Evolutionary conservation across 2,113 vertebrate species (phyloP).

Genomic region (Struthidea cinerea): DNA sequence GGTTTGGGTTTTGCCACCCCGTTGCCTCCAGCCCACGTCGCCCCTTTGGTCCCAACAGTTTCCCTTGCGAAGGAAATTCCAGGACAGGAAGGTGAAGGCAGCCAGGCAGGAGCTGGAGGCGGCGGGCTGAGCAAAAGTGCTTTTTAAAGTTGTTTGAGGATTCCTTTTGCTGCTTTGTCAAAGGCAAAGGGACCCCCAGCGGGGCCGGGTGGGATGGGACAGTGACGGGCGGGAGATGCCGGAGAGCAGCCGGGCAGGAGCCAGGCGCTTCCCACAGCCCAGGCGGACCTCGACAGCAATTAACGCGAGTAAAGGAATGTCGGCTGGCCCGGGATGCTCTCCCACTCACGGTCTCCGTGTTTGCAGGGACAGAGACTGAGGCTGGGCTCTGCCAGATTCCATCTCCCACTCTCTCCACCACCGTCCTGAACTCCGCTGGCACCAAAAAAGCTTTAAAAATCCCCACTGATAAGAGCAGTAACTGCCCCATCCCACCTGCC

Average conservation of each 20-base stretch:
- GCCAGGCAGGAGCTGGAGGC: background rate
- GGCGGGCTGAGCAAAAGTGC: background rate
- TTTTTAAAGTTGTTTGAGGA: background rate
- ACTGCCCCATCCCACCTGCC: background rate
- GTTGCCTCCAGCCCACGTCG: background rate
- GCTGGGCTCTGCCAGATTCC: background rate
- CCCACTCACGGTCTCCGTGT: fast-evolving
- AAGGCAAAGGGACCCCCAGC: fast-evolving
- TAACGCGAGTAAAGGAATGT: fast-evolving
- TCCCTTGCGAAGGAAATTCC: background rate
- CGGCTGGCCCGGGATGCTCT: background rate
- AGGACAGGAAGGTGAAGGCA: background rate
- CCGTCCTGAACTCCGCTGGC: background rate
- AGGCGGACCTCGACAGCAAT: background rate
- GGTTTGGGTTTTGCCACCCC: background rate
- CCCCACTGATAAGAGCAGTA: too few relatives aligned
- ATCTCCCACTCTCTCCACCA: background rate
- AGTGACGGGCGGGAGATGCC: fast-evolving
- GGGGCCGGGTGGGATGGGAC: background rate
- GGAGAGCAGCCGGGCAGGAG: background rate
- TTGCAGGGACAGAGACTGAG: background rate
- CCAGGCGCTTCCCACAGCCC: background rate
- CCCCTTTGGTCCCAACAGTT: background rate
- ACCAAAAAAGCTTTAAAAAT: background rate
- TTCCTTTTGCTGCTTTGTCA: background rate